Base-by-base conservation (phyloP, 2,113 vertebrate genomes). In the Stigmatopora argus region DNA sequence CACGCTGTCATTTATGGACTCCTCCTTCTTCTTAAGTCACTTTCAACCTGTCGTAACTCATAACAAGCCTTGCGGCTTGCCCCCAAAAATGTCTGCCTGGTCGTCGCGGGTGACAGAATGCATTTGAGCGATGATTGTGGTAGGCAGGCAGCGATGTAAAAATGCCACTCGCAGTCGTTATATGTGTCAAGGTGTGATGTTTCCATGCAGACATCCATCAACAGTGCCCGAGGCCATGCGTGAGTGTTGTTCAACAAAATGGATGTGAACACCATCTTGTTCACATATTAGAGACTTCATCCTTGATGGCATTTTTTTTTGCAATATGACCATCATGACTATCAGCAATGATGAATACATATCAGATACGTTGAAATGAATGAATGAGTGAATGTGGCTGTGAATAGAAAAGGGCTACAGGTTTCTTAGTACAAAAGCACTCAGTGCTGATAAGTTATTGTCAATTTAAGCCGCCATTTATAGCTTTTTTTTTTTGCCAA, bases 71-170 rank as follows among this genome's bases (percentile, higher is more conserved):
- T 59, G 17, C 10, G 57, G 57, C 17, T 59, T 1, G n/a, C 18
- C 8, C 18, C 8, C 17, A 18, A 35, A 58, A 58, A 58, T n/a
- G 8, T 11, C 15, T 41, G 34, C 17, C 17, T n/a, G 3, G 18
- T 41, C 34, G 18, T 59, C 18, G n/a, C 17, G 34, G 34, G 18
- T 38, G 57, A 59, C 18, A 19, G 34, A 59, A 59, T 59, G 38
- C 3, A 38, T 59, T 59, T 59, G 57, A 59, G 57, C 7, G 18
- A 38, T 59, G 57, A 59, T 59, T 59, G 18, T 18, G 10, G 57
- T 34, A 12, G 19, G 51, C 21, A 53, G 51, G 51, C 51, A 34
- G 3, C 7, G 57, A 17, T 59, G 57, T 59, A 41, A 41, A 23
- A 38, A 59, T 59, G 57, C 15, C 34, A 38, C 35, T n/a, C 9